Conservation (phyloP, 2,888 invertebrate species). For the Acrobasis repandana region DNA sequence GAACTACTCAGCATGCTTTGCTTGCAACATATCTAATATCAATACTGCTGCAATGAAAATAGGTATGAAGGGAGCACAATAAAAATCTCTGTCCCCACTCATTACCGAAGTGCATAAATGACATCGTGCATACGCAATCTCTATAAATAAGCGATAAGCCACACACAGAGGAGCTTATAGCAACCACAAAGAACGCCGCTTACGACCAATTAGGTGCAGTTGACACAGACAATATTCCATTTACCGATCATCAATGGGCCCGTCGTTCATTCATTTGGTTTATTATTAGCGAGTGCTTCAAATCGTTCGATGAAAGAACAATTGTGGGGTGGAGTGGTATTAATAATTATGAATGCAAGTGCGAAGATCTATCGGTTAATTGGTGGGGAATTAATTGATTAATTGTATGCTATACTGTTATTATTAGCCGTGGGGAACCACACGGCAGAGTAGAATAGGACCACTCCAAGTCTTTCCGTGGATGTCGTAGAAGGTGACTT, state of each 20-base stretch:
- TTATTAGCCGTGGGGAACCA: no score
- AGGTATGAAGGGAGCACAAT: constrained; percentile 5
- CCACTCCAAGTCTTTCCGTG: no score
- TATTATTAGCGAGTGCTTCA: constrained; percentile 57
- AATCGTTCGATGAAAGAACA: constrained; percentile 57
- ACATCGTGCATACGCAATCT: constrained; percentile 22
- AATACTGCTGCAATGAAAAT: constrained; percentile 1
- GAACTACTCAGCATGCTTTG: no score
- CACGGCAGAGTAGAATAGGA: no score
- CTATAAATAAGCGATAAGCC: constrained; percentile 35
- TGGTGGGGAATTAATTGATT: no score
- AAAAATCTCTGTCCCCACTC: constrained; percentile 18
- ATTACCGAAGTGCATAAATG: constrained; percentile 17
- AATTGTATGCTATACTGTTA: no score
- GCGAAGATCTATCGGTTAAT: background rate
- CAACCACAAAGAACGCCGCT: constrained; percentile 58
- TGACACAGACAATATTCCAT: constrained; percentile 56
- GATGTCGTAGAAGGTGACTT: no score
- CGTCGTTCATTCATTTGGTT: constrained; percentile 39
- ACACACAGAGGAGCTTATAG: constrained; percentile 53
- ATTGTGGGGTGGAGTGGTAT: constrained; percentile 39
- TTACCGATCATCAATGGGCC: background rate
- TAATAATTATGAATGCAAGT: constrained; percentile 29
- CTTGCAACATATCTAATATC: background rate
- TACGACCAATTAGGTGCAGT: constrained; percentile 59